A percentile compares a stretch with the other conserved stretches of the same genome.
phyloP scores from a whole-genome alignment of 2,113 vertebrate species.

The Leptodactylus fuscus region DNA sequence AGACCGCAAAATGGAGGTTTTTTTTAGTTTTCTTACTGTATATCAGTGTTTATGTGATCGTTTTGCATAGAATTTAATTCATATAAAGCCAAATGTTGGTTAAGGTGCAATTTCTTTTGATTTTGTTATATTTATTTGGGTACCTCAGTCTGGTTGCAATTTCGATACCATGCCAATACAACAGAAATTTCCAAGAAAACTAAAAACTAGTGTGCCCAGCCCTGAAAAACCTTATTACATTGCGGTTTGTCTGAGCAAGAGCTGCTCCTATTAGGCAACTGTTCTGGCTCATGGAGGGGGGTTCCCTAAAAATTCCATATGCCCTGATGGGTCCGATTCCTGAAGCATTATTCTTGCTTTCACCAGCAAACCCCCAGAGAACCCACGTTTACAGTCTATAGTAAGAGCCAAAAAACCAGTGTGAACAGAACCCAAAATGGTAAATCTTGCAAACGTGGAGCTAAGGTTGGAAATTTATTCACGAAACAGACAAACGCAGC shows the following conservation, averaged over 20 bases:
- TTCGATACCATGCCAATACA: not conserved
- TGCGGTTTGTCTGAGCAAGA: too few species aligned
- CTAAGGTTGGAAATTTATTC: not conserved
- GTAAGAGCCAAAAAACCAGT: not conserved
- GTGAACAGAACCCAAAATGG: not conserved
- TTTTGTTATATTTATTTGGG: not conserved
- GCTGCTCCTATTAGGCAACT: too few species aligned
- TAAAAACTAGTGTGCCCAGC: too few species aligned
- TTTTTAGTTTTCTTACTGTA: not conserved
- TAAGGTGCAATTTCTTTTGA: not conserved
- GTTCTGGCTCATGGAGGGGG: too few species aligned
- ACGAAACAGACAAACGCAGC: not conserved
- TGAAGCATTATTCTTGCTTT: not conserved
- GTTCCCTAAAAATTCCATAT: too few species aligned
- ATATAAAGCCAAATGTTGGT: not conserved
- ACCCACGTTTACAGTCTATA: not conserved
- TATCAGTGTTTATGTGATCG: not conserved
- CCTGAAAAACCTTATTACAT: too few species aligned
- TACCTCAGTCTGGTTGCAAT: not conserved
- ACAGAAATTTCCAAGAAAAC: too few species aligned
- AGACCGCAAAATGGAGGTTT: not conserved
- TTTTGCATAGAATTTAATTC: conserved; percentile 10
- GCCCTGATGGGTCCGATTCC: not conserved
- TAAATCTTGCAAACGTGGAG: not conserved
- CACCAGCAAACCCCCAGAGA: not conserved